Base-by-base conservation (phyloP, 2,797 vertebrate genomes). In the Triplophysa yarkandensis region DNA sequence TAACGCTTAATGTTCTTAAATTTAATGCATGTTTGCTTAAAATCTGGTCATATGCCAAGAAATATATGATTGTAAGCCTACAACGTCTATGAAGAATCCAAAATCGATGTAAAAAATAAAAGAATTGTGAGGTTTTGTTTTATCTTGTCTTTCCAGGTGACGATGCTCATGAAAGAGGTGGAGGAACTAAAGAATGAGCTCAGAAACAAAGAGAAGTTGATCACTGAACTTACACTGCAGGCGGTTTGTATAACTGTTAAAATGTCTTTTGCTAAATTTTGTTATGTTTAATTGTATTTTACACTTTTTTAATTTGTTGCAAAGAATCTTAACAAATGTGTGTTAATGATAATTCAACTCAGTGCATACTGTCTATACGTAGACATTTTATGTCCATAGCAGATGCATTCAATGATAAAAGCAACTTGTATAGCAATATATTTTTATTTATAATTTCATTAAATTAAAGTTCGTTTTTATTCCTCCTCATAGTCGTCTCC, bases 101-200 rank as follows among this genome's bases (percentile, higher is more conserved):
- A 43, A 44, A 44, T 17, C 1, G 16, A 17, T 4, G 14, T 6
- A 44, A 2, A 2, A n/a, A 46, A 19, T 19, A 19, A 19, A 3
- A 46, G 17, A 14, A 41, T 14, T 0, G 16, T 1, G 13, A n/a
- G 19, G 10, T 62, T 9, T 68, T 23, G 8, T 9, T 11, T 39
- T n/a, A 65, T 76, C 19, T 76, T n/a, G n/a, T n/a, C n/a, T 32
- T 76, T 77, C 19, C 71, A 96, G 94, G 92, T 93, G 84, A 91
- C 94, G 52, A 91, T 92, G 74, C 91, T 98, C 60, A 81, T 96
- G 82, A 92, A 91, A 50, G 95, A 98, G 88, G 94, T 97, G 85
- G 92, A 91, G 82, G 90, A 93, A 77, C 93, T 98, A 80, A 93
- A 94, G 82, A 92, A 95, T 72, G 93, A 97, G 77, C 86, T 98